Conservation (phyloP, 1,140 invertebrate genomes). For the Bombus consobrinus region DNA sequence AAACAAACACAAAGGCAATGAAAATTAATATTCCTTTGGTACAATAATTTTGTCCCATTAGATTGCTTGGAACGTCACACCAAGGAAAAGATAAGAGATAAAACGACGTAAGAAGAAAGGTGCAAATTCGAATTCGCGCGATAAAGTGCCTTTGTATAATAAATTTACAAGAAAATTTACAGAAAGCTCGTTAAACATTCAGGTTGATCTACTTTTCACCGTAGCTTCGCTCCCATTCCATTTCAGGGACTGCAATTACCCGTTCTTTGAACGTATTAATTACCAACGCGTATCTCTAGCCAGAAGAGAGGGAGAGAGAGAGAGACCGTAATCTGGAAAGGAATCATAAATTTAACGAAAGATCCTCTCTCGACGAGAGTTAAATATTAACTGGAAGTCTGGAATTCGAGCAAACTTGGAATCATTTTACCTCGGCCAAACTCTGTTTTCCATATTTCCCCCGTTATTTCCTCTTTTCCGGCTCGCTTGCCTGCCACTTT, state of each 20-base stretch:
- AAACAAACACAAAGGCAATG: no score
- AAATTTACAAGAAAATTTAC: conserved; percentile 14
- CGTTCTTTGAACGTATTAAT: conserved; percentile 13
- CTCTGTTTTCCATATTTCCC: background rate
- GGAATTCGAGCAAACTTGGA: background rate
- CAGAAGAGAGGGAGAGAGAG: background rate
- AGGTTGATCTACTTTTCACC: background rate
- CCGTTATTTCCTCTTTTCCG: background rate
- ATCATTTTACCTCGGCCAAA: background rate
- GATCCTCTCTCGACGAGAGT: background rate
- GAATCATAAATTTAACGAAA: conserved; percentile 23
- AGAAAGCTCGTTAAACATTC: conserved; percentile 7
- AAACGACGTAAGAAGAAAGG: no score
- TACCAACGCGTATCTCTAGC: background rate
- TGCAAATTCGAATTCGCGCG: background rate
- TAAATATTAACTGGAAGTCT: background rate
- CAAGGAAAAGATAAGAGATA: no score
- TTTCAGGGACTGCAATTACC: background rate
- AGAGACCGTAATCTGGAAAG: background rate
- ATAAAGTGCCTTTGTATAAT: background rate
- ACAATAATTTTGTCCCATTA: no score
- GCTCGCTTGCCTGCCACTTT: background rate
- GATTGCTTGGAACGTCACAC: no score
- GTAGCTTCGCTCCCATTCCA: background rate
- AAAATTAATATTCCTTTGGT: no score